Conservation (phyloP, 1,140 invertebrate genomes). For the Drosophila seguyi region DNA sequence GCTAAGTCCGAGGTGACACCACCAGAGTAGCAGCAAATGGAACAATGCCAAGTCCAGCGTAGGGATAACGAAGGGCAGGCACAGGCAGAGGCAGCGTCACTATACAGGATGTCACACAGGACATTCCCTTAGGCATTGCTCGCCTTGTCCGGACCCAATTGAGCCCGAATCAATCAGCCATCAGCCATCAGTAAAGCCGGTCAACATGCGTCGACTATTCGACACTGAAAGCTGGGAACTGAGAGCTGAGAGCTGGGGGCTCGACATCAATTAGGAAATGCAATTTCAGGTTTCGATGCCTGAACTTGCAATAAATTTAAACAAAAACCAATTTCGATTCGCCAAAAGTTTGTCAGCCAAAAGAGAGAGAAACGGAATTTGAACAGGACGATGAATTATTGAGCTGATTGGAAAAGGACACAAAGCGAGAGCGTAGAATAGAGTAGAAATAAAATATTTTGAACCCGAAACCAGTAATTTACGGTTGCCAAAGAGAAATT, state of each 20-base stretch:
- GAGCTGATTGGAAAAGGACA: conserved; percentile 20
- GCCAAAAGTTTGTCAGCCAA: conserved; percentile 42
- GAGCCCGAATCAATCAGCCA: conserved; percentile 50
- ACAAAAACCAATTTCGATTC: conserved; percentile 45
- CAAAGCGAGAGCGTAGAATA: conserved; percentile 1
- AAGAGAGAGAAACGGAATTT: conserved; percentile 7
- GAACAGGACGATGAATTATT: conserved; percentile 38
- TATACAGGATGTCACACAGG: conserved; percentile 22
- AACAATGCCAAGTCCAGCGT: conserved; percentile 23
- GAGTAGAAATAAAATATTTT: conserved; percentile 20
- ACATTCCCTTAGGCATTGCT: conserved; percentile 20
- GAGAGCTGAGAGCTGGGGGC: conserved; percentile 1
- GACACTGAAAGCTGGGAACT: conserved; percentile 11
- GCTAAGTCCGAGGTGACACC: conserved; percentile 43
- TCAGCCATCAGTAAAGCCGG: conserved; percentile 28
- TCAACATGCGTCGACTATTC: conserved; percentile 34
- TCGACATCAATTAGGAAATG: conserved; percentile 55
- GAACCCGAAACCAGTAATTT: conserved; percentile 1
- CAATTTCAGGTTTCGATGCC: conserved; percentile 50
- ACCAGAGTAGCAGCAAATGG: conserved; percentile 7
- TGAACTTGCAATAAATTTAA: conserved; percentile 46
- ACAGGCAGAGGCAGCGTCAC: too few relatives aligned
- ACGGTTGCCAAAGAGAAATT: background rate
- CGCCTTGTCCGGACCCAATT: conserved; percentile 33
- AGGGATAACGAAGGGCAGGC: conserved; percentile 2